These are phyloP conservation scores for Zeuzera pyrina DNA, from an alignment of 2,888 invertebrate species.

Conservation along the genomic window DNA sequence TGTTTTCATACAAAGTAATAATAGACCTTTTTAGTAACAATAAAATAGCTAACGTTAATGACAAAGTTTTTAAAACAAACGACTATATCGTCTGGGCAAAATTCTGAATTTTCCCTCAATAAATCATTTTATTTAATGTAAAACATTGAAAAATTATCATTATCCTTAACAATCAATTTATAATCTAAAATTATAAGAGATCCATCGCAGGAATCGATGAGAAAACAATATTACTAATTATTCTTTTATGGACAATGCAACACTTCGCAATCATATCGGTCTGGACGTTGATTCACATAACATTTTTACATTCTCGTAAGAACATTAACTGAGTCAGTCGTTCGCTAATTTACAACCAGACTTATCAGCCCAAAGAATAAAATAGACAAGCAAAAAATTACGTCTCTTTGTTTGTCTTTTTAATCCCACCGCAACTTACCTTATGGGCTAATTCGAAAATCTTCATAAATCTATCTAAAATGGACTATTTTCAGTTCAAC, in stretches of 20 bases:
- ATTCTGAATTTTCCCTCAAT: constrained; percentile 46
- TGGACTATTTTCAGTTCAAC: constrained; percentile 30
- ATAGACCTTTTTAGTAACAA: constrained; percentile 21
- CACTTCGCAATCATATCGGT: constrained; percentile 28
- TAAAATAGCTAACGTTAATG: too few relatives aligned
- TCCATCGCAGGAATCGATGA: constrained; percentile 34
- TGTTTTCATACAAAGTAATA: too few relatives aligned
- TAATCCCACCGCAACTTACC: too few relatives aligned
- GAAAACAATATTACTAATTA: constrained; percentile 11
- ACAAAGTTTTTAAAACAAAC: constrained; percentile 24
- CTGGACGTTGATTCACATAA: constrained; percentile 43
- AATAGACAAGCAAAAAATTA: too few relatives aligned
- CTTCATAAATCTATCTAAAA: constrained; percentile 33
- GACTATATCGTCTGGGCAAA: constrained; percentile 28
- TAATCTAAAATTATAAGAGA: constrained; percentile 22
- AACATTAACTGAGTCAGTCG: constrained; percentile 63
- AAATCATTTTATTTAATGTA: too few relatives aligned
- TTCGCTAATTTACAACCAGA: constrained; percentile 41
- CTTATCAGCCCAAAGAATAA: background rate
- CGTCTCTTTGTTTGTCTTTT: too few relatives aligned
- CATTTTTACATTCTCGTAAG: too few relatives aligned
- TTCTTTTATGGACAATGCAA: constrained; percentile 29
- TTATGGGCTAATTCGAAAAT: too few relatives aligned
- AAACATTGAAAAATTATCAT: constrained; percentile 13
- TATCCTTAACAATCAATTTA: constrained; percentile 1